phyloP scores from a whole-genome alignment of 2,888 invertebrate genomes.

The Sminthurides aquaticus region DNA sequence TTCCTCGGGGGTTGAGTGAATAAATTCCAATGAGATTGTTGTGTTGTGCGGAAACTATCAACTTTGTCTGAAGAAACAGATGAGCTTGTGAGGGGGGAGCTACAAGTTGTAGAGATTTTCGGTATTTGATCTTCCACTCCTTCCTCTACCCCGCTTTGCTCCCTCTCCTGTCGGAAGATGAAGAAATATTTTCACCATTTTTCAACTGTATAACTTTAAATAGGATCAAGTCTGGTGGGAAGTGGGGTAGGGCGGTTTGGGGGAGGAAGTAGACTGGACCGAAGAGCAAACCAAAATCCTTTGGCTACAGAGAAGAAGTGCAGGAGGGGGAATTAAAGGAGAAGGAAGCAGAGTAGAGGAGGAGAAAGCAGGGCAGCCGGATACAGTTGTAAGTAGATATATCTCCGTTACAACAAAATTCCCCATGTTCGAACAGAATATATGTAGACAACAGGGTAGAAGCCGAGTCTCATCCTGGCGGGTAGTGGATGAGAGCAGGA shows the following conservation, averaged over 20 bases:
- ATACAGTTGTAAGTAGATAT: not conserved
- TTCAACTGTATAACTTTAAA: not conserved
- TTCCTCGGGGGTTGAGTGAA: too few relatives aligned
- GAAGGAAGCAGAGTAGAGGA: not conserved
- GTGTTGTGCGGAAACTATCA: not conserved
- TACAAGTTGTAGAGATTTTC: not conserved
- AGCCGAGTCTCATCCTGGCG: too few relatives aligned
- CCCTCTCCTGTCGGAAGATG: not conserved
- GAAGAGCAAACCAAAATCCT: not conserved
- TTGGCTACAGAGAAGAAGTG: not conserved
- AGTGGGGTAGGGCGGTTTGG: too few relatives aligned
- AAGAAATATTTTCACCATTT: not conserved
- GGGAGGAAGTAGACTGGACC: too few relatives aligned
- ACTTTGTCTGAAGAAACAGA: too few relatives aligned
- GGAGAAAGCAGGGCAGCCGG: not conserved
- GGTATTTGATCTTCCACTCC: too few relatives aligned
- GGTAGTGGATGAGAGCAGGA: constrained; percentile 12
- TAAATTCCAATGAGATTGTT: not conserved
- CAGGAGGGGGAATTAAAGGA: not conserved
- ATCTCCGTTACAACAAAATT: too few relatives aligned
- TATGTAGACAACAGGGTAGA: too few relatives aligned
- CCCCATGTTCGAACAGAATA: too few relatives aligned
- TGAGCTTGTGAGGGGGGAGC: not conserved
- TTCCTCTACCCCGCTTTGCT: not conserved
- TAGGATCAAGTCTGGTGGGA: not conserved